Base-by-base conservation (phyloP, 2,888 invertebrate species). In the Caradrina clavipalpis region DNA sequence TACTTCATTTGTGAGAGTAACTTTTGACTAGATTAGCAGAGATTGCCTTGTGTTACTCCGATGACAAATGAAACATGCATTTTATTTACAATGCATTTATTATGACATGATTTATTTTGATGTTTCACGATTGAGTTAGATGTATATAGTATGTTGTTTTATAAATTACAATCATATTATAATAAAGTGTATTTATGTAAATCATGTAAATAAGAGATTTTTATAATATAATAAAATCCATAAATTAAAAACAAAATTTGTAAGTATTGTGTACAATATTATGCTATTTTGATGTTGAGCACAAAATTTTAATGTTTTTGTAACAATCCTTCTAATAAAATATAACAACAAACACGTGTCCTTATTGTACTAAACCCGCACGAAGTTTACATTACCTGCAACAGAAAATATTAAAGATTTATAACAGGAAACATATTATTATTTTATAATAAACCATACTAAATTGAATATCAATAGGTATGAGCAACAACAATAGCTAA, bases 21-120 rank as follows among this genome's bases (percentile, higher is more conserved):
- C 88, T 71, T 83, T 89, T 94, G 95, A 95, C 95, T 95, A 95
- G 94, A 88, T 85, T 88, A 89, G 88, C 88, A 89, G 81, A 87
- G 78, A 86, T 86, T 92, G 88, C 87, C 84, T 80, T 86, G 55
- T 86, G 85, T 91, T 88, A 91, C 90, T 91, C 87, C 70, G 73
- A 76, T 57, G 76, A 82, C 77, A 76, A 81, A 77, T 80, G 60
- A 73, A 67, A 73, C 58, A 69, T 82, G 83, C 84, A 86, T 85
- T 85, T 87, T 86, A 66, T 80, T 69, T 62, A 69, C 62, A 82
- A 87, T 86, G 87, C 86, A 90, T 90, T 90, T 88, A 88, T 78
- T 80, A 80, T 73, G 78, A 82, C 83, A 80, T 76, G 82, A 65
- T 63, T 73, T 70, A 59, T 64, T 55, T 73, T 76, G 17, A 70